phyloP scores from a whole-genome alignment of 2,797 vertebrate genomes.

The Brachyalestes nurse region DNA sequence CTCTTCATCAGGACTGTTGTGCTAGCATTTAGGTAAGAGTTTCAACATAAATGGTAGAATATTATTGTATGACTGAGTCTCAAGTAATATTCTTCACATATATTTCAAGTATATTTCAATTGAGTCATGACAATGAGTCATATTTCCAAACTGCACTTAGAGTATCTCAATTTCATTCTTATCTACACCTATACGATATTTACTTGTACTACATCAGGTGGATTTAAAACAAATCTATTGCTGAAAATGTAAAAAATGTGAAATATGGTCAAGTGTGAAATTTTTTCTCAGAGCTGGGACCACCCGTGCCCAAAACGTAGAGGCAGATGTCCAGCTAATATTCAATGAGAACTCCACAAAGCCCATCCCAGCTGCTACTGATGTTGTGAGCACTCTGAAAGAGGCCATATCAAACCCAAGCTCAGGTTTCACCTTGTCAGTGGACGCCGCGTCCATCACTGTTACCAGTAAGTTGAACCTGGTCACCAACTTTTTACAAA shows the following conservation, averaged over 20 bases:
- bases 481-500: background rate
- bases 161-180: too few species aligned
- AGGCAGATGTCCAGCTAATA: slow-evolving; percentile 51
- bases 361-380: slow-evolving; percentile 22
- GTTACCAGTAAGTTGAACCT: slow-evolving; percentile 48
- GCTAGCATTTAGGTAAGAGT: slow-evolving; percentile 35
- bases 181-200: too few species aligned
- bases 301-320: slow-evolving; percentile 21
- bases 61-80: background rate
- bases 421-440: slow-evolving; percentile 8
- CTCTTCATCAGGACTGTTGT: slow-evolving; percentile 41
- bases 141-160: too few species aligned
- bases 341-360: slow-evolving; percentile 41
- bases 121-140: too few species aligned
- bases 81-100: background rate
- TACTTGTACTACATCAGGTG: too few species aligned
- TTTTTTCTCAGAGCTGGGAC: background rate
- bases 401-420: background rate
- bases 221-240: too few species aligned
- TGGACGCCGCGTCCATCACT: slow-evolving; percentile 22
- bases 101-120: too few species aligned
- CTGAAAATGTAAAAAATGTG: too few species aligned
- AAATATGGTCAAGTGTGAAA: too few species aligned
- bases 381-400: slow-evolving; percentile 27
- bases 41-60: background rate